Evolutionary conservation across 2,888 invertebrate species (phyloP), one percentile per base, ranked within the genome.

Genomic region (Drosophila meridionalis): DNA sequence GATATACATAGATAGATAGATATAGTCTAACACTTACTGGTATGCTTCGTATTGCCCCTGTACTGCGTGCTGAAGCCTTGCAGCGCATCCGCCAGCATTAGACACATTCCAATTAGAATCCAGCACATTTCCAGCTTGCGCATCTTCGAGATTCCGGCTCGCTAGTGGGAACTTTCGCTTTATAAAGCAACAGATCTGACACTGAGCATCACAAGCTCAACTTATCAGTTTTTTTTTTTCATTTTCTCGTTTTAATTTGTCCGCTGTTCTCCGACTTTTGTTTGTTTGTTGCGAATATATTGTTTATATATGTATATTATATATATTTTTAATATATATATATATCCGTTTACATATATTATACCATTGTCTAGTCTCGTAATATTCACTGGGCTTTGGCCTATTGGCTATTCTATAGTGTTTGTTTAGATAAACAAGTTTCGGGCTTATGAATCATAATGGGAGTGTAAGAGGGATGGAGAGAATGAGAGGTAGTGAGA

Each of bases 11-110:
- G 2, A 40, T 40, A 14, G 34, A 34, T 40, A 34, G 14, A 40
- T 42, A 9, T 12, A 9, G 9, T 1, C 20, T 2, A 11, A 0
- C 11, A 63, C 76, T 78, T 66, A 90, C 90, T 79, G 7, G 90
- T 60, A 70, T 91, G 90, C 47, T 68, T 62, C 26, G 85, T 73
- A 63, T 90, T 80, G 55, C 91, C 91, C 4, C 78, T 79, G 50
- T 90, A 91, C 53, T 90, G 90, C 3, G 68, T 67, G 60, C 78
- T 82, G 11, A 64, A 83, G 36, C 74, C 74, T 45, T 50, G n/a
- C 14, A 61, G 47, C 0, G 45, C 66, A 1, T 2, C 47, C 0
- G n/a, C 32, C 26, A 65, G 40, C 5, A 55, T 30, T 0, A 40
- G 3, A 0, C 9, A 4, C 2, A 45, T 2, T 38, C 34, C 47